Conservation (phyloP, 2,888 invertebrate species). For the Drosophila buzzatii region DNA sequence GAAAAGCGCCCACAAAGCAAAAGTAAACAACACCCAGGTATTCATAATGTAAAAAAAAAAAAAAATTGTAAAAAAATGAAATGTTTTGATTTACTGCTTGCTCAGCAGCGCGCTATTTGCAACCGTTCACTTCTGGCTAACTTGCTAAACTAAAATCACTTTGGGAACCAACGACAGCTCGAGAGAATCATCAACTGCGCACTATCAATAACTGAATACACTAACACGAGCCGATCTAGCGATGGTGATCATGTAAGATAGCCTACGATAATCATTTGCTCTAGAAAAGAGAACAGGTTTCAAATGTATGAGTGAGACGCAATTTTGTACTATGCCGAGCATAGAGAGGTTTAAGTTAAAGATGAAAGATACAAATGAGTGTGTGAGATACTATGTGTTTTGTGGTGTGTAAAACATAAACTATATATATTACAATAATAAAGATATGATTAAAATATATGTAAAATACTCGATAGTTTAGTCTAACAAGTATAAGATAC, state of each 20-base stretch:
- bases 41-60: constrained; percentile 57
- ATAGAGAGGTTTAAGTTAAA: not conserved
- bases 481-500: not conserved
- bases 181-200: constrained; percentile 5
- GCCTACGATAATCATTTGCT: too few relatives aligned
- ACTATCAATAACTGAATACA: constrained; percentile 1
- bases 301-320: not conserved
- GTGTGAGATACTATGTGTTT: not conserved
- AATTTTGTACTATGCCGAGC: not conserved
- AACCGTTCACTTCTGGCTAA: constrained; percentile 32
- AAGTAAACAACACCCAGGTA: constrained; percentile 66
- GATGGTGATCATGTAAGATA: not conserved
- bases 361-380: not conserved
- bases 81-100: not conserved
- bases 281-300: not conserved
- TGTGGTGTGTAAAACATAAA: not conserved
- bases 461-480: not conserved
- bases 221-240: not conserved
- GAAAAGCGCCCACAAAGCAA: constrained; percentile 74
- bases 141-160: constrained; percentile 28
- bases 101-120: constrained; percentile 4
- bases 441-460: not conserved
- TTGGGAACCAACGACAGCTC: not conserved
- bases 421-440: not conserved
- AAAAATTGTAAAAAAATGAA: not conserved